Percentiles rank a stretch among this genome's conserved stretches.
Conservation (phyloP, 2,113 vertebrate genomes). For the Indicator indicator region DNA sequence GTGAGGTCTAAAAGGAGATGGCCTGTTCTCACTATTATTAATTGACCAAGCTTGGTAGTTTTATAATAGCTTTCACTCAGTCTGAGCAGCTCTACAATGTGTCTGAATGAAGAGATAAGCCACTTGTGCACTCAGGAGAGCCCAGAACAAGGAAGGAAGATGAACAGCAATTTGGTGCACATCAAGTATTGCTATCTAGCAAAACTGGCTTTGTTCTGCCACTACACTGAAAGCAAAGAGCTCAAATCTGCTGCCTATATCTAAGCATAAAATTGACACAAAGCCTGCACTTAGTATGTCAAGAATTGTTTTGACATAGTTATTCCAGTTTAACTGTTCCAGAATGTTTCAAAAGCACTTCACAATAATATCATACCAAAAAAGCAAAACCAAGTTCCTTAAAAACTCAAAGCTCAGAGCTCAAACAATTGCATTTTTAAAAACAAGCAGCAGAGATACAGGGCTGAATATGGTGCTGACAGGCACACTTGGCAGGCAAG, state of each 20-base stretch:
- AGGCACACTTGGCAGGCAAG: neutral
- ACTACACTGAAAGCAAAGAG: neutral
- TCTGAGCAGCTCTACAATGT: neutral
- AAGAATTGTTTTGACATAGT: neutral
- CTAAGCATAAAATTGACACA: neutral
- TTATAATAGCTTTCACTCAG: neutral
- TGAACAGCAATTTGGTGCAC: neutral
- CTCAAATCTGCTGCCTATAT: neutral
- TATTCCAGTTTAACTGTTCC: neutral
- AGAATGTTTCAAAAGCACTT: neutral
- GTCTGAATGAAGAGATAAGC: neutral
- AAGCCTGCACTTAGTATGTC: neutral
- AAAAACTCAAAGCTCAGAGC: neutral
- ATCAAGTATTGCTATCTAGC: neutral
- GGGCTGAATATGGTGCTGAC: accelerated
- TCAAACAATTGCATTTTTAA: neutral
- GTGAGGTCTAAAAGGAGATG: neutral
- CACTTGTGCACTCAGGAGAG: neutral
- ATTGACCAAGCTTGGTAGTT: neutral
- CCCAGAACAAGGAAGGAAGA: neutral
- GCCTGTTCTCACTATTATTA: neutral
- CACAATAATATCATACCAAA: neutral
- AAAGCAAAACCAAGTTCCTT: neutral
- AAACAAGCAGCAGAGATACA: neutral
- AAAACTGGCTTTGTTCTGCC: neutral